Conservation (phyloP, 1,140 invertebrate species). For the Sweltsa coloradensis region DNA sequence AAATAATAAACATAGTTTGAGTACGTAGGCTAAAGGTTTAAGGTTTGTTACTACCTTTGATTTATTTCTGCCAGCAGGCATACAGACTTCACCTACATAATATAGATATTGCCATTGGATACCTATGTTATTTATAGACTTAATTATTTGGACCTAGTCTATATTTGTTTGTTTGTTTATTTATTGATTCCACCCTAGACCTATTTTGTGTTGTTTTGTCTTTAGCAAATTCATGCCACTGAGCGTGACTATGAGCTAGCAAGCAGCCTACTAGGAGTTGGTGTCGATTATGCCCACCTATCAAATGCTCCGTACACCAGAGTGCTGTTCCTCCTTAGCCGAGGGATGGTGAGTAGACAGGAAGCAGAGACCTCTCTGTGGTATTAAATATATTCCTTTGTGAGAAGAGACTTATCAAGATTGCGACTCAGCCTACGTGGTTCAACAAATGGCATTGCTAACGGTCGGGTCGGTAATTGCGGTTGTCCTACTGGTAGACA, state of each 20-base stretch:
- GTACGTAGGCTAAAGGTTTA: no score
- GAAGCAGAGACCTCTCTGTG: conserved; percentile 2
- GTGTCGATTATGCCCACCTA: conserved; percentile 88
- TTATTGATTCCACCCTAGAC: background rate
- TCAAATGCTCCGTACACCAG: conserved; percentile 83
- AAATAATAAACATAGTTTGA: no score
- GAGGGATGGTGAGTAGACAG: conserved; percentile 78
- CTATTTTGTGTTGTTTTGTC: conserved; percentile 22
- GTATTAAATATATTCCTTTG: conserved; percentile 8
- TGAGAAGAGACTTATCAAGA: no score
- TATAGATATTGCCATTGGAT: no score
- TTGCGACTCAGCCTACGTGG: no score
- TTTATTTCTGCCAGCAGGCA: no score
- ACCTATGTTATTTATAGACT: no score
- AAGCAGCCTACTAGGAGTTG: conserved; percentile 77
- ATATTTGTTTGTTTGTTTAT: no score
- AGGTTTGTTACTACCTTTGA: no score
- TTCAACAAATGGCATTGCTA: no score
- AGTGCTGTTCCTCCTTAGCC: conserved; percentile 85
- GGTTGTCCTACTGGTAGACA: no score
- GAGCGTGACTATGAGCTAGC: conserved; percentile 85
- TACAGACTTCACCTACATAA: conserved; percentile 16
- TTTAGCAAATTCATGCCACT: conserved; percentile 83
- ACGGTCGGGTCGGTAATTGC: no score
- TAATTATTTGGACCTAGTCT: conserved; percentile 6